Base-by-base conservation (phyloP, 2,113 vertebrate genomes). In the Trogon surrucura region DNA sequence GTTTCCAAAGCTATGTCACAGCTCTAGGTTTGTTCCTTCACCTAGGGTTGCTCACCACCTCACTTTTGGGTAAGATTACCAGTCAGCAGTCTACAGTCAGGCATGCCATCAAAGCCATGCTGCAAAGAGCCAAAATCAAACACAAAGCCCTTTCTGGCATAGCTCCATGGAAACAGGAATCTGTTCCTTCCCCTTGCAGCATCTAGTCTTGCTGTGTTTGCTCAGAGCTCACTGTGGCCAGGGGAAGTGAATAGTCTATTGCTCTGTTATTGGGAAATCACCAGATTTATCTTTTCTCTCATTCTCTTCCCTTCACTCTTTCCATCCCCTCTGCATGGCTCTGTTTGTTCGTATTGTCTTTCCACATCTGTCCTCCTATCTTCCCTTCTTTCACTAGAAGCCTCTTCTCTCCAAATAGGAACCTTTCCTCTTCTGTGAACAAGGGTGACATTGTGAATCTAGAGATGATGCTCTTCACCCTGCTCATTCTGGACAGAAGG, bases 261-360 rank as follows among this genome's bases (percentile, higher is more conserved):
- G 38, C 34, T 75, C 26, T 41, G 29, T 6, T 15, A 7, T 0
- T 86, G 62, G n/a, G 25, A 83, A 8, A 16, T 78, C 65, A 71
- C 15, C 6, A 47, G 2, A 0, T 1, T 3, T 10, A 69, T 32
- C 61, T 7, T 11, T 13, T 51, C 22, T 60, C 15, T 60, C 27
- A 34, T 21, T 5, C 9, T 3, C 18, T 56, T 36, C 20, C 25
- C 16, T 56, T 80, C 18, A 5, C 13, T 41, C 58, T 51, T 48
- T 32, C 16, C 18, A 27, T 71, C 25, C 25, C 7, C 1, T 44
- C 29, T 61, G 7, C 29, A 29, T 60, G 22, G 22, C 50, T 60
- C 20, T 32, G 4, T 16, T 83, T 56, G 48, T 69, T 80, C 51
- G 7, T 12, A 14, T 34, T 85, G 6, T 2, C 8, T 74, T 56